phyloP scores from a whole-genome alignment of 2,113 vertebrate species.

The Isichthys henryi region DNA sequence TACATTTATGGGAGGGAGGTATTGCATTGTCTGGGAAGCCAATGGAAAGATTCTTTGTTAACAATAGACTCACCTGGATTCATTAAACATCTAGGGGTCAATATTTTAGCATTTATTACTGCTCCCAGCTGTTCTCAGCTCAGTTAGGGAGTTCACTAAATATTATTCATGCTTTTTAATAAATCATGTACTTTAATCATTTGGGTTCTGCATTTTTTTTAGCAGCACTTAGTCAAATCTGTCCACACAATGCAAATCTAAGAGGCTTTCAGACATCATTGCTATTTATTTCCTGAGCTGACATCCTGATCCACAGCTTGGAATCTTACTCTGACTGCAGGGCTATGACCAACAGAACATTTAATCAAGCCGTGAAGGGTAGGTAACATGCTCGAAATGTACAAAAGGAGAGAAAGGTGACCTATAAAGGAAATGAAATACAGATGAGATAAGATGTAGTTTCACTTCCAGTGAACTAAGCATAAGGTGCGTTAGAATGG shows the following conservation, averaged over 20 bases:
- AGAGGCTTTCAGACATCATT: slow-evolving; percentile 3
- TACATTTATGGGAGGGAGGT: background rate
- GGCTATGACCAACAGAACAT: background rate
- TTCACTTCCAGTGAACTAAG: background rate
- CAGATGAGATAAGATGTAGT: background rate
- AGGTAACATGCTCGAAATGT: background rate
- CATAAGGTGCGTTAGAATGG: background rate
- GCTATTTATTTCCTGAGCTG: slow-evolving; percentile 1
- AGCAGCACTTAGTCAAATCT: slow-evolving; percentile 14
- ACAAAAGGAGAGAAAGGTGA: background rate
- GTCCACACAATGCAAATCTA: background rate
- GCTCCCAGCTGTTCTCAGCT: background rate
- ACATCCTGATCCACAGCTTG: slow-evolving; percentile 7
- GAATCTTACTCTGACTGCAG: background rate
- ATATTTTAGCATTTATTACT: background rate
- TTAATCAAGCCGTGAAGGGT: background rate
- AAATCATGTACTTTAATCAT: slow-evolving; percentile 11
- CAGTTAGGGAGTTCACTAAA: background rate
- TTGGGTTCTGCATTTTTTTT: slow-evolving; percentile 10
- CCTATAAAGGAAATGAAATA: background rate
- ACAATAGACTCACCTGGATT: background rate
- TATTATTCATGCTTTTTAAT: slow-evolving; percentile 8
- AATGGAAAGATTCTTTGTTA: background rate
- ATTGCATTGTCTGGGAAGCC: background rate
- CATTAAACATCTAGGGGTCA: slow-evolving; percentile 7